phyloP scores from a whole-genome alignment of 2,888 invertebrate species.

The Cheilosia variabilis region DNA sequence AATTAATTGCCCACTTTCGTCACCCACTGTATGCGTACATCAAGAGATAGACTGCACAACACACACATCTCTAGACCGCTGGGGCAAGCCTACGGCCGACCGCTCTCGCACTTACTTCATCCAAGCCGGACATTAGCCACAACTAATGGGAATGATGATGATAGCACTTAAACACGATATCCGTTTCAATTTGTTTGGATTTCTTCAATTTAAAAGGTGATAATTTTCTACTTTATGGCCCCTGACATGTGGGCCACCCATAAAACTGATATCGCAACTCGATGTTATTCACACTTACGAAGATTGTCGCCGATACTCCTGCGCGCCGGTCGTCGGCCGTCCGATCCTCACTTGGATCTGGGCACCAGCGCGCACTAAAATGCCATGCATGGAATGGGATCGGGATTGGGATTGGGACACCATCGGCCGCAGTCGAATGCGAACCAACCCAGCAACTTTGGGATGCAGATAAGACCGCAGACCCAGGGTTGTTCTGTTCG shows the following conservation, averaged over 20 bases:
- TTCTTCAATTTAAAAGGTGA: slow-evolving; percentile 84
- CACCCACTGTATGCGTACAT: slow-evolving; percentile 39
- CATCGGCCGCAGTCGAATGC: slow-evolving; percentile 71
- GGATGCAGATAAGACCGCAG: slow-evolving; percentile 69
- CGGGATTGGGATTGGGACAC: slow-evolving; percentile 36
- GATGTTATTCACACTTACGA: slow-evolving; percentile 76
- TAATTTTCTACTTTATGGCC: slow-evolving; percentile 84
- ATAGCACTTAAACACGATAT: slow-evolving; percentile 84
- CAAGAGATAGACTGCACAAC: slow-evolving; percentile 7
- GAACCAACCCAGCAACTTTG: slow-evolving; percentile 76
- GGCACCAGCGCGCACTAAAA: slow-evolving; percentile 75
- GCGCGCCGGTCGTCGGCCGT: slow-evolving; percentile 50
- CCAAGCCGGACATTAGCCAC: slow-evolving; percentile 73
- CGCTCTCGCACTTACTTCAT: slow-evolving; percentile 62
- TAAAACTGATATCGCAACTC: slow-evolving; percentile 81
- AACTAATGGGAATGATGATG: slow-evolving; percentile 83
- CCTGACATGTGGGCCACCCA: slow-evolving; percentile 84
- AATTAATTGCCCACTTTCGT: slow-evolving; percentile 18
- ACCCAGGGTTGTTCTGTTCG: slow-evolving; percentile 58
- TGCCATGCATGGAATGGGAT: slow-evolving; percentile 77
- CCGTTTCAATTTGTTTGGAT: slow-evolving; percentile 84
- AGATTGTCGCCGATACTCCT: slow-evolving; percentile 76
- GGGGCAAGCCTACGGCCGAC: slow-evolving; percentile 51
- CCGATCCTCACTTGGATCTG: slow-evolving; percentile 23
- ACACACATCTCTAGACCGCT: slow-evolving; percentile 45